These are phyloP conservation scores for Blera fallax DNA, from an alignment of 2,888 invertebrate species.

Conservation along the genomic window DNA sequence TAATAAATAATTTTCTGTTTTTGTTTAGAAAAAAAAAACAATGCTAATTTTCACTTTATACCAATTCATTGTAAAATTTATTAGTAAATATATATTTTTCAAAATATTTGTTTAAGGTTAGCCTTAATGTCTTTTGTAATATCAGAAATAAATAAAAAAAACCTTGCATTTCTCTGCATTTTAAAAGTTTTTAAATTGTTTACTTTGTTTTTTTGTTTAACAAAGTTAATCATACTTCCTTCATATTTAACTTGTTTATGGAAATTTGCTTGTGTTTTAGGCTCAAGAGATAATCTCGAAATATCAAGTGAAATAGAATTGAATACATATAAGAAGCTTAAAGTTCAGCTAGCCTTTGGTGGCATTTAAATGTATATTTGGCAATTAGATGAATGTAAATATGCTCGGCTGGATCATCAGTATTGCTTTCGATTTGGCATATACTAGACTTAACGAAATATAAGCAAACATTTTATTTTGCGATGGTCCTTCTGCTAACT, in stretches of 20 bases:
- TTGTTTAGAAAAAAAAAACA: slow-evolving; percentile 18
- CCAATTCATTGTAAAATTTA: slow-evolving; percentile 31
- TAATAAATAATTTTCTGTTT: background rate
- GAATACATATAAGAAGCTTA: too few relatives aligned
- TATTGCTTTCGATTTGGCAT: too few relatives aligned
- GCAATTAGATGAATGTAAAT: too few relatives aligned
- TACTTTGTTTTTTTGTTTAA: slow-evolving; percentile 16
- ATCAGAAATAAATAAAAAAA: background rate
- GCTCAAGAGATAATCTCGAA: background rate
- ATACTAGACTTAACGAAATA: too few relatives aligned
- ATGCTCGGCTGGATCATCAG: too few relatives aligned
- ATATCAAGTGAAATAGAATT: too few relatives aligned
- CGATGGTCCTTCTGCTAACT: too few relatives aligned
- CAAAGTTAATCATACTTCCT: slow-evolving; percentile 13
- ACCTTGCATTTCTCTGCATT: slow-evolving; percentile 42
- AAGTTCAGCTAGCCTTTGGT: too few relatives aligned
- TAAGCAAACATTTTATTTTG: too few relatives aligned
- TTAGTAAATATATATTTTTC: slow-evolving; percentile 17
- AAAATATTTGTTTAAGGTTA: slow-evolving; percentile 23
- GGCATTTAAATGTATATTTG: too few relatives aligned
- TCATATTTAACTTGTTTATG: background rate
- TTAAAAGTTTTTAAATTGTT: slow-evolving; percentile 7
- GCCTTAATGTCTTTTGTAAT: slow-evolving; percentile 7
- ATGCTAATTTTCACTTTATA: slow-evolving; percentile 6
- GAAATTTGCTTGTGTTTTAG: slow-evolving; percentile 26